Evolutionary conservation across 2,888 invertebrate genomes (phyloP), one percentile per base, ranked within the genome.

Genomic region (Teleiodes luculella): DNA sequence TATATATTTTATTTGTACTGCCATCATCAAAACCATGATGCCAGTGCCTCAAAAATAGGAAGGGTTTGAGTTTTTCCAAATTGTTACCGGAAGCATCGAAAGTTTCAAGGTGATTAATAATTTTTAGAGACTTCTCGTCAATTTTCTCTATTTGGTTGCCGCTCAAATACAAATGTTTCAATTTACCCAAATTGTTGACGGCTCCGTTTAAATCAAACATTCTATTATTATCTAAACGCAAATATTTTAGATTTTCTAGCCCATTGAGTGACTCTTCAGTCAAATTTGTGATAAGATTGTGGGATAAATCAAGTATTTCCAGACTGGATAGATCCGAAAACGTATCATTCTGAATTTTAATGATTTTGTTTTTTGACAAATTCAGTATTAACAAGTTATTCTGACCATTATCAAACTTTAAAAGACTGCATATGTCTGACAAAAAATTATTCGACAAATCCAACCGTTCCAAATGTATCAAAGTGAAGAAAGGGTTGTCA

Each of bases 201-300:
- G 86, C 87, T 1, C 86, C 86, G 50, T 86, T 85, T 1, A 88
- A 66, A 59, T 86, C 66, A 58, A 75, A 74, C 1, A 88, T 86
- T 52, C 59, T 68, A 37, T 88, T 88, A 54, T 85, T 76, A 49
- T 81, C 80, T 7, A 88, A 57, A 53, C 65, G 74, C 1, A 88
- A 65, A 11, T 63, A 63, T 61, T 76, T 67, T 11, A 88, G 67
- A 33, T 64, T 77, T 0, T 79, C 83, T 36, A 88, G 67, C 62
- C 83, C 82, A 2, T 56, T 62, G 55, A 88, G 87, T 0, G 83
- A 81, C 54, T 83, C 80, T 46, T 75, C 77, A 0, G 65, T 79
- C 3, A 88, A 60, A 54, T 81, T 75, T 2, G 70, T 62, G 46
- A 88, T 80, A 0, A 50, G 49, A 58, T 88, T 87, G 56, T 77